Evolutionary conservation across 2,888 invertebrate species (phyloP), one percentile per base, ranked within the genome.

Genomic region (Watsonalla cultraria): DNA sequence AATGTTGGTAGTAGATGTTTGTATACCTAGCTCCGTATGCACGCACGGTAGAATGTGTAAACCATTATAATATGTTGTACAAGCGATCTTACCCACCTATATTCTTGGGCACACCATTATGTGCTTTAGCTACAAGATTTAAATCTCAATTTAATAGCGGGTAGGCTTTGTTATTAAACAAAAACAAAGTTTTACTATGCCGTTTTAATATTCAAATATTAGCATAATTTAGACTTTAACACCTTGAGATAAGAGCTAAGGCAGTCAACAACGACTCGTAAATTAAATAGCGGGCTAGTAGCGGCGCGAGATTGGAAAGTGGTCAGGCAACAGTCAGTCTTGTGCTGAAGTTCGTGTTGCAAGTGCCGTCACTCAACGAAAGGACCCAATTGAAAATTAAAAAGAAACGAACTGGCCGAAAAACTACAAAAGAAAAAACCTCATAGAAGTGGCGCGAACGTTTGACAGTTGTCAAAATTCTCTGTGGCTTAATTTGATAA

Each of bases 281-380:
- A 53, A 51, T 46, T 8, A 58, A 62, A 62, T 60, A 24, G 24
- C 54, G 51, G 51, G 15, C 57, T 50, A 50, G 0, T 51, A 46
- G 59, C 70, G 60, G 65, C 67, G 70, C 66, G 70, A 79, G 79
- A 83, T 84, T 84, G 68, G 83, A 84, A 84, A 84, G 84, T 84
- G 76, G 78, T 75, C 78, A 74, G 61, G 62, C 60, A 57, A 63
- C 76, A 80, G 84, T 83, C 68, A 67, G 67, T 68, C 60, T 53
- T 61, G 68, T 70, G 74, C 65, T 60, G 62, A 67, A 62, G 58
- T 52, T 54, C 66, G 63, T 63, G 57, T 56, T 66, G 74, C 73
- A 60, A 76, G 81, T 66, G 63, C 56, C 60, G 34, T 13, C 37
- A 14, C 4, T 54, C 47, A 49, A 46, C 37, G 54, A 58, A 57